These are phyloP conservation scores for Pseudorhiza aurosa DNA, from an alignment of 30 jellyfish, hydroid and myxozoan genomes.

Conservation along the genomic window DNA sequence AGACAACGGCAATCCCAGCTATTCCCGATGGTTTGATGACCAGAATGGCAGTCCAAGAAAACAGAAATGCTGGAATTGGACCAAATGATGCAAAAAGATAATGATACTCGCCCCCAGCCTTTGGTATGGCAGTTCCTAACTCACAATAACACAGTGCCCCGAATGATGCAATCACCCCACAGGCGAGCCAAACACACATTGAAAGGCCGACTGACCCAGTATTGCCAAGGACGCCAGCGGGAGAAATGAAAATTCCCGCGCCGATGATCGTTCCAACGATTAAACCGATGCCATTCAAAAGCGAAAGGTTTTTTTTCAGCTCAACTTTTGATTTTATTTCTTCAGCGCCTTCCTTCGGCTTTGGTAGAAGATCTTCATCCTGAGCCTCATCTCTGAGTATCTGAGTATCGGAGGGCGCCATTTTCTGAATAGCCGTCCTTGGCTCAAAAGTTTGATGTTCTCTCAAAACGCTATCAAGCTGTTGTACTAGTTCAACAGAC, in stretches of 20 bases:
- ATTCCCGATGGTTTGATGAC: conserved; percentile 83
- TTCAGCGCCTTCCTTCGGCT: conserved; percentile 1
- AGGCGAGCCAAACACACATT: conserved; percentile 73
- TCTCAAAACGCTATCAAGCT: too few species aligned
- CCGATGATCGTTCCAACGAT: conserved; percentile 90
- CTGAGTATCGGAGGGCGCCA: conserved; percentile 40
- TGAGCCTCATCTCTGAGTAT: not conserved
- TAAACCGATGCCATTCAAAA: conserved; percentile 67
- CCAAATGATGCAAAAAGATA: conserved; percentile 71
- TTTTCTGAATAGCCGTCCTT: not conserved
- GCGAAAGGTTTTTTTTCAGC: conserved; percentile 58
- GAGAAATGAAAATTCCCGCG: conserved; percentile 86
- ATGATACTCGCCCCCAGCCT: conserved; percentile 73
- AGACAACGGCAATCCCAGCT: conserved; percentile 72
- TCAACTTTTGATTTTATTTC: conserved; percentile 22
- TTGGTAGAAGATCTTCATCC: conserved; percentile 6
- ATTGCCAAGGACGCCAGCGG: conserved; percentile 60
- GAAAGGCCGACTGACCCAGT: conserved; percentile 85
- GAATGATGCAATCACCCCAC: conserved; percentile 74
- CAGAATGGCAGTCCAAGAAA: conserved; percentile 79
- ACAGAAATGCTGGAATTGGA: conserved; percentile 82
- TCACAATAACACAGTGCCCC: conserved; percentile 89
- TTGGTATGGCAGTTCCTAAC: conserved; percentile 82
- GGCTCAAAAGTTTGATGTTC: too few species aligned
- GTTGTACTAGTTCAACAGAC: too few species aligned